Conservation (phyloP, 2,797 vertebrate genomes). For the Sebastolobus altivelis region DNA sequence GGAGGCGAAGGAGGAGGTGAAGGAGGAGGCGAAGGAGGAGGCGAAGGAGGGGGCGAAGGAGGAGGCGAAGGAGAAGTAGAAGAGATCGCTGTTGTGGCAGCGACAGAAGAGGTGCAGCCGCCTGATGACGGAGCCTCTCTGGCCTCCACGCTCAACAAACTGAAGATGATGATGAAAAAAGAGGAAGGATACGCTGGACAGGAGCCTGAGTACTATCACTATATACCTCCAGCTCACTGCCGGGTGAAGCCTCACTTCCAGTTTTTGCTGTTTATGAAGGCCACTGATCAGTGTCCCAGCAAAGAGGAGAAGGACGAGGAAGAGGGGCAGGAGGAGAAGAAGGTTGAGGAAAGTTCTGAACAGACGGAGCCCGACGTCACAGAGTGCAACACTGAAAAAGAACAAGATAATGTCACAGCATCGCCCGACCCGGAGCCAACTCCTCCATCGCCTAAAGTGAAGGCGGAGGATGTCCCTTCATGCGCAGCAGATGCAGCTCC, state of each 20-base stretch:
- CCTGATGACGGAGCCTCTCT: slow-evolving; percentile 87
- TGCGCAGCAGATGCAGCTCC: slow-evolving; percentile 48
- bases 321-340: slow-evolving; percentile 60
- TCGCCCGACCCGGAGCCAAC: slow-evolving; percentile 49
- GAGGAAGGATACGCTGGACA: slow-evolving; percentile 90
- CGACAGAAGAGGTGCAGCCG: slow-evolving; percentile 69
- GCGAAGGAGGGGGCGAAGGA: background rate
- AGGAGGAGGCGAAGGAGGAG: slow-evolving; percentile 53
- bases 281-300: slow-evolving; percentile 88
- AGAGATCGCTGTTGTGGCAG: slow-evolving; percentile 25
- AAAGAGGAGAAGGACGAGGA: slow-evolving; percentile 77
- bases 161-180: slow-evolving; percentile 97
- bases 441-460: slow-evolving; percentile 74
- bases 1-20: slow-evolving; percentile 23
- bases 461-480: slow-evolving; percentile 71
- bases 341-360: slow-evolving; percentile 51
- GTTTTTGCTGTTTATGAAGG: slow-evolving; percentile 98
- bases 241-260: slow-evolving; percentile 98
- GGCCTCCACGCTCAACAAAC: slow-evolving; percentile 92
- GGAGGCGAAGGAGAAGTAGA: slow-evolving; percentile 61
- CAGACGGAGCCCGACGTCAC: slow-evolving; percentile 40
- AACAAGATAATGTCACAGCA: slow-evolving; percentile 34
- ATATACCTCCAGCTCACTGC: slow-evolving; percentile 96
- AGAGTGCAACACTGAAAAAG: slow-evolving; percentile 68
- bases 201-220: slow-evolving; percentile 98